Evolutionary conservation across 2,113 vertebrate species (phyloP), one percentile per base, ranked within the genome.

Genomic region (Nettapus auritus): DNA sequence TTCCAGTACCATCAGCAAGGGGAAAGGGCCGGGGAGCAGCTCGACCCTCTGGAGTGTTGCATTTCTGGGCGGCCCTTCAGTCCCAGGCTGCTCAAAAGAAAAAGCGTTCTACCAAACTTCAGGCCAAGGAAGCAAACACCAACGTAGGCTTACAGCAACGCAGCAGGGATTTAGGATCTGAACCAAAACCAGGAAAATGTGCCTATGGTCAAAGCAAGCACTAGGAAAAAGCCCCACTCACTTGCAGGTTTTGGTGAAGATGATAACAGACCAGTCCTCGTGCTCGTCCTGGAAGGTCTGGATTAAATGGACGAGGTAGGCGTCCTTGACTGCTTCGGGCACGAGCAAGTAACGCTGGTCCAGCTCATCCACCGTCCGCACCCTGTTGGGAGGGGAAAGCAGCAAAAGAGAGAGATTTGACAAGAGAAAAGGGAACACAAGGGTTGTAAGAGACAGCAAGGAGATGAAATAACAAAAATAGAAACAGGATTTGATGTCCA

Each of bases 171-270:
- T 4, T 9, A 26, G 38, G 17, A 9, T 17, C 26, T 16, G 8
- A 31, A 19, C 22, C 6, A 8, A 29, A 42, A 55, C 7, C 0
- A 2, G 3, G 9, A 36, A n/a, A 53, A 2, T 14, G 10, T 3
- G 0, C 1, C 1, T 5, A 1, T 3, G 0, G 12, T 8, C 23
- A 31, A 12, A 40, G 29, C 1, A 3, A 16, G 5, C 6, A 3
- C 0, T 2, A 7, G 48, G 33, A 12, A 8, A 8, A 8, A 6
- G 2, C 1, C 1, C 0, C 7, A 42, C 99, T 97, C 97, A 99
- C 99, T 99, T 99, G 99, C 99, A 99, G 0, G 99, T 99, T 91
- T 98, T 99, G 76, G 99, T 99, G 86, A 99, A 99, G 96, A 99
- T 98, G 63, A 99, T 98, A 68, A 99, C 94, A 57, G 99, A 98